Evolutionary conservation across 92 coral and sea anemone species (phyloP).

Genomic region (Virgularia gustaviana): DNA sequence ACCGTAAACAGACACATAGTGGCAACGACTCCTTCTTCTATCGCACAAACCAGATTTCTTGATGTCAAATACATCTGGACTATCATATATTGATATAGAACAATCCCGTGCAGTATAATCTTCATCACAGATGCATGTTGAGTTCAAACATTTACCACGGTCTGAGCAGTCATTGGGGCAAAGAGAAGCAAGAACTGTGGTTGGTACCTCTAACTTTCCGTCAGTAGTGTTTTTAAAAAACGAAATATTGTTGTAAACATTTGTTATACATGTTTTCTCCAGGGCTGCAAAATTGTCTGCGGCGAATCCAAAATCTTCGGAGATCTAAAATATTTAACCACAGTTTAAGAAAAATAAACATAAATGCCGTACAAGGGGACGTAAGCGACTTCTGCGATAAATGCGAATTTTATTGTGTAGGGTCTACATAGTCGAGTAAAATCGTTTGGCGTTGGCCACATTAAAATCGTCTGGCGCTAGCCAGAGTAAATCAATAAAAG

Average conservation of each 20-base stretch:
- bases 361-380: too few relatives aligned
- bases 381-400: too few relatives aligned
- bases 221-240: slow-evolving; percentile 18
- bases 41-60: slow-evolving; percentile 59
- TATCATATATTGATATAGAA: slow-evolving; percentile 49
- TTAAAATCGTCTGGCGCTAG: too few relatives aligned
- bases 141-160: slow-evolving; percentile 66
- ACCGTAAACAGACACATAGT: slow-evolving; percentile 51
- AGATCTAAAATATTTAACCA: neutral
- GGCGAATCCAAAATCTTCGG: neutral
- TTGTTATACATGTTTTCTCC: neutral
- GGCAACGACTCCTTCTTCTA: slow-evolving; percentile 56
- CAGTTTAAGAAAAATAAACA: too few relatives aligned
- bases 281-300: slow-evolving; percentile 7
- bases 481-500: too few relatives aligned
- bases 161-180: slow-evolving; percentile 71
- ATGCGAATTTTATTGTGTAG: too few relatives aligned
- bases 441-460: too few relatives aligned
- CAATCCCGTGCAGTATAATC: slow-evolving; percentile 64
- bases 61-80: slow-evolving; percentile 44
- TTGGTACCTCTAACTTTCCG: neutral
- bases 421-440: too few relatives aligned
- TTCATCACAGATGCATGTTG: slow-evolving; percentile 64
- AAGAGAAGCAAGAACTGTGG: slow-evolving; percentile 44
- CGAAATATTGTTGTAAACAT: slow-evolving; percentile 2